These are phyloP conservation scores for Furcifer pardalis DNA, from an alignment of 2,797 vertebrate genomes.

Conservation along the genomic window DNA sequence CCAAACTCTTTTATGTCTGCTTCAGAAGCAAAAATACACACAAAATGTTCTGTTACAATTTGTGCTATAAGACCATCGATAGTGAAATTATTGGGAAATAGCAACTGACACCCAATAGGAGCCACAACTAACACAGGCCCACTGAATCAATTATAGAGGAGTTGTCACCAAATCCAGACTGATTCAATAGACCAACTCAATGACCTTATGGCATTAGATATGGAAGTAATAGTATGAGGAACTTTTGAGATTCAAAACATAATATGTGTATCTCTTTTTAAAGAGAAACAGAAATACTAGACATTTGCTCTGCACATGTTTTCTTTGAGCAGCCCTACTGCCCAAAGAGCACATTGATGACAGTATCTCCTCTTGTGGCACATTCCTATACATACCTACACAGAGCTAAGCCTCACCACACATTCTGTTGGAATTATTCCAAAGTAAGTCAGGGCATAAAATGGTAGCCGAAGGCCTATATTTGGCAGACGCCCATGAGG, in stretches of 20 bases:
- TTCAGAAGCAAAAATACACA: neutral
- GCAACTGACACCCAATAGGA: too few species aligned
- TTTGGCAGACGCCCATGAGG: neutral
- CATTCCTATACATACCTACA: neutral
- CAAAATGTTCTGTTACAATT: constrained; percentile 1
- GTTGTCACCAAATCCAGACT: too few species aligned
- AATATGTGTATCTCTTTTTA: neutral
- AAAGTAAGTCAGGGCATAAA: too few species aligned
- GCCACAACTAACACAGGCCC: too few species aligned
- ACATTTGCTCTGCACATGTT: constrained; percentile 26
- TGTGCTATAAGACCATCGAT: neutral
- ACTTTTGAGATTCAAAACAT: constrained; percentile 20
- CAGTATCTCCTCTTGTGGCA: neutral
- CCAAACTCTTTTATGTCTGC: neutral
- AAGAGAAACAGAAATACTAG: neutral
- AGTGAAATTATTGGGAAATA: neutral
- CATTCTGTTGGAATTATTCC: neutral
- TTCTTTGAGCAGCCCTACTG: constrained; percentile 13
- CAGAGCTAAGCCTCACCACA: neutral
- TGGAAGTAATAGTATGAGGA: neutral
- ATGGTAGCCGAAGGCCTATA: neutral
- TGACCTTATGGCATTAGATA: neutral
- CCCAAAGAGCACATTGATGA: constrained; percentile 23
- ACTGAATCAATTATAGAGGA: too few species aligned
- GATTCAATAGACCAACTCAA: too few species aligned